Percentiles rank a stretch among this genome's conserved stretches.
These are phyloP conservation scores for Brachyptera risi DNA, from an alignment of 2,888 invertebrate genomes.

Conservation along the genomic window DNA sequence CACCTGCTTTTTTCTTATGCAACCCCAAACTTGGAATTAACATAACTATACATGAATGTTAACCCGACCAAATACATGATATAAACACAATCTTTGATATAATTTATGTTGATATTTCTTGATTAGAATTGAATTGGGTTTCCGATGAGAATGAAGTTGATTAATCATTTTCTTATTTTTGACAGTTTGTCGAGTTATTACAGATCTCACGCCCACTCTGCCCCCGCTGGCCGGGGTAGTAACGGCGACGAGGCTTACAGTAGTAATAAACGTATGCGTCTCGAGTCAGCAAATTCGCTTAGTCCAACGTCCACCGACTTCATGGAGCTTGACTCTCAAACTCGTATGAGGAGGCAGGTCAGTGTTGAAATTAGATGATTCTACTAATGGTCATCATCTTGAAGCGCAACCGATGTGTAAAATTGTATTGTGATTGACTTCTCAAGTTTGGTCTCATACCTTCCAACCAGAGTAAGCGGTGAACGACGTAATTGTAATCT, in stretches of 20 bases:
- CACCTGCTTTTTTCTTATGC: neutral
- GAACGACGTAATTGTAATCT: too few relatives aligned
- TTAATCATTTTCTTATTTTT: too few relatives aligned
- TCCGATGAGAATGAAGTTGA: neutral
- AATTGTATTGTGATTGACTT: neutral
- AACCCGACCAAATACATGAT: too few relatives aligned
- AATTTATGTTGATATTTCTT: too few relatives aligned
- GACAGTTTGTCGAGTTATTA: constrained; percentile 27
- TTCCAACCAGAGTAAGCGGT: too few relatives aligned
- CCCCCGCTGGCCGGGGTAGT: constrained; percentile 23
- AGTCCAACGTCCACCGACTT: constrained; percentile 20
- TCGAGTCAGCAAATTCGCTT: constrained; percentile 26
- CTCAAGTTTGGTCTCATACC: neutral
- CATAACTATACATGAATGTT: constrained; percentile 5
- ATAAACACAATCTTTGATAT: too few relatives aligned
- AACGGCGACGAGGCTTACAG: constrained; percentile 34
- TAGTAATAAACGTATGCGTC: constrained; percentile 32
- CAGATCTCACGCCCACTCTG: constrained; percentile 13
- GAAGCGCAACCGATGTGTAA: neutral
- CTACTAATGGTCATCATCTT: neutral
- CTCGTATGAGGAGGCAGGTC: constrained; percentile 31
- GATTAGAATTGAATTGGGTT: too few relatives aligned
- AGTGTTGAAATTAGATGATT: too few relatives aligned
- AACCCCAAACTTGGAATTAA: neutral
- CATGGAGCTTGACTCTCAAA: constrained; percentile 25